Conservation (phyloP, 2,888 invertebrate species). For the Drosophila percnosoma region DNA sequence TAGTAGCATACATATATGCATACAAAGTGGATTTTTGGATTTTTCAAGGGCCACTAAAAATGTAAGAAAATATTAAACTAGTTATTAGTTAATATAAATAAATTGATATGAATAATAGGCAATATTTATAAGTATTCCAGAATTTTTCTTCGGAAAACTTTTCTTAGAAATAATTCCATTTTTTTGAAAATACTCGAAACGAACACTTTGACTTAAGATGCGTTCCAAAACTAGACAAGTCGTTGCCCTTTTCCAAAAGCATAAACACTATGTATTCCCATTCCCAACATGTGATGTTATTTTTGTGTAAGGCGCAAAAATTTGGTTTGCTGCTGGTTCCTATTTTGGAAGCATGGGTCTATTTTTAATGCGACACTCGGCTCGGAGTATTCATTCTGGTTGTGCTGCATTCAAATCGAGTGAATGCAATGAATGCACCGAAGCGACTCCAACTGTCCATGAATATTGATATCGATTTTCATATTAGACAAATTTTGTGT, state of each 20-base stretch:
- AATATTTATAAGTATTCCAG: background rate
- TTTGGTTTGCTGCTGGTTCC: slow-evolving; percentile 33
- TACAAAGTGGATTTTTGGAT: slow-evolving; percentile 43
- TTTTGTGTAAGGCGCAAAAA: slow-evolving; percentile 63
- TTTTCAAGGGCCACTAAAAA: slow-evolving; percentile 23
- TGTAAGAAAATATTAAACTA: slow-evolving; percentile 32
- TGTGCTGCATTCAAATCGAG: slow-evolving; percentile 21
- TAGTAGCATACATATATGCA: slow-evolving; percentile 54
- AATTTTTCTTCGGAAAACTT: background rate
- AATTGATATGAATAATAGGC: too few relatives aligned
- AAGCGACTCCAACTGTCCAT: background rate
- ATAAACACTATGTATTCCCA: slow-evolving; percentile 48
- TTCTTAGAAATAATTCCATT: background rate
- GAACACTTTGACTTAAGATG: slow-evolving; percentile 33
- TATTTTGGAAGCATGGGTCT: slow-evolving; percentile 52
- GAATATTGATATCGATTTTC: slow-evolving; percentile 46
- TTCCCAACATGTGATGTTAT: slow-evolving; percentile 49
- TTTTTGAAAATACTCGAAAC: slow-evolving; percentile 4
- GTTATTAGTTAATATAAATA: background rate
- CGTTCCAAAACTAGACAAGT: slow-evolving; percentile 45
- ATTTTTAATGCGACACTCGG: slow-evolving; percentile 45
- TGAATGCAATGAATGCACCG: slow-evolving; percentile 18
- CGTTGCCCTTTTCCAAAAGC: slow-evolving; percentile 68
- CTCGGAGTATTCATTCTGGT: slow-evolving; percentile 18
- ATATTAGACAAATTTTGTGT: slow-evolving; percentile 16